Evolutionary conservation across 2,113 vertebrate genomes (phyloP), one percentile per base, ranked within the genome.

Genomic region (Pomatostomus ruficeps): DNA sequence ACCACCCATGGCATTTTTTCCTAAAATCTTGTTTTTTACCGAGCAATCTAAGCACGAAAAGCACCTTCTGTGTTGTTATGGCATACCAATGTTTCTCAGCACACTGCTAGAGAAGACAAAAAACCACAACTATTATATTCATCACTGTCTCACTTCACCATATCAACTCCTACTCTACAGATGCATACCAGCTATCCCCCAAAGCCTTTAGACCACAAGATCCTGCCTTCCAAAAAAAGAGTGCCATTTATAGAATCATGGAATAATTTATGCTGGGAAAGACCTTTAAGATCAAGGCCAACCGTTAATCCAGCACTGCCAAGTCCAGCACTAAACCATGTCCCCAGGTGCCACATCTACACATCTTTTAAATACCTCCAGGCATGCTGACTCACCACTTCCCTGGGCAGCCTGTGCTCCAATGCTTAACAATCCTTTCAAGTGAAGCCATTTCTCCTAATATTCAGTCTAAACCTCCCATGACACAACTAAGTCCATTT

Each of bases 381-480:
- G 36, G 29, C 16, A n/a, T 5, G 2, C 4, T 2, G 25, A 49
- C 28, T 58, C 24, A 58, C 31, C 16, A 54, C 20, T 14, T 58
- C 33, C 25, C 33, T 49, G 11, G 8, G 45, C 43, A 92, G 74
- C 19, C 33, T 26, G 5, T 4, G 51, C 66, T 70, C 51, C 66
- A 71, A 5, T 1, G 4, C 4, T 2, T 36, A 11, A 70, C 14
- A 43, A 46, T 4, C 13, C 59, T 38, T 70, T 29, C 1, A 0
- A 0, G 7, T 48, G 6, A 85, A 85, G 6, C 77, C 3, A 0
- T 40, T 26, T 65, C 66, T 40, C 21, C n/a, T 61, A 26, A 57
- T 17, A 48, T 14, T 21, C n/a, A 66, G 12, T 11, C 28, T 63
- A 91, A 85, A 85, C 8, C 29, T 68, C 16, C 28, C 6, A 16